Evolutionary conservation across 1,140 invertebrate genomes (phyloP).

Genomic region (Oscheius sp.): DNA sequence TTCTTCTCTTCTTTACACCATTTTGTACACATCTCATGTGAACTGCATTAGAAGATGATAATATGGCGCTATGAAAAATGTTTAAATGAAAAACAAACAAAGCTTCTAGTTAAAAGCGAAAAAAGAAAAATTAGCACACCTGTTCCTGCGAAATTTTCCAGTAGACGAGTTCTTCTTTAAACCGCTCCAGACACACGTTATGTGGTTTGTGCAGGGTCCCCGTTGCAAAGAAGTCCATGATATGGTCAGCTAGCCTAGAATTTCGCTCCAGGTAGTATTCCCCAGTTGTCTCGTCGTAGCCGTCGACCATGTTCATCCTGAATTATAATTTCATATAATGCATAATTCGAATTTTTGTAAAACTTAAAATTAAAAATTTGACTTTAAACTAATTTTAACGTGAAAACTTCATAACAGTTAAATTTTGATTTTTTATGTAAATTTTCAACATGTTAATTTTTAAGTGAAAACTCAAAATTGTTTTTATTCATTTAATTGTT

Average conservation of each 20-base stretch:
- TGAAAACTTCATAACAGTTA: too few species aligned
- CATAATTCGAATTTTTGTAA: not conserved
- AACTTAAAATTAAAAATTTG: not conserved
- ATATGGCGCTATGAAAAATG: too few species aligned
- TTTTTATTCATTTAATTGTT: not conserved
- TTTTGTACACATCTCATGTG: too few species aligned
- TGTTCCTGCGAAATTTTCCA: conserved; percentile 60
- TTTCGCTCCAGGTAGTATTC: conserved; percentile 59
- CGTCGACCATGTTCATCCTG: conserved; percentile 39
- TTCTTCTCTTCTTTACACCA: too few species aligned
- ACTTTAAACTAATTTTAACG: too few species aligned
- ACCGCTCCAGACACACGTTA: conserved; percentile 63
- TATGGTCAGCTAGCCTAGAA: conserved; percentile 48
- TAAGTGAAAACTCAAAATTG: not conserved
- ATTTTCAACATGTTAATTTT: not conserved
- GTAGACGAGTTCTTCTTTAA: conserved; percentile 63
- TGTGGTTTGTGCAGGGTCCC: conserved; percentile 64
- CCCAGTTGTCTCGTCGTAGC: conserved; percentile 41
- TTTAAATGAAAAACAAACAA: too few species aligned
- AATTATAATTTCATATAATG: conserved; percentile 4
- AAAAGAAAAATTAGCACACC: too few species aligned
- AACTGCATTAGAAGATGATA: too few species aligned
- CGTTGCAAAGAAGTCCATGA: conserved; percentile 57
- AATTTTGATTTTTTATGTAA: too few species aligned
- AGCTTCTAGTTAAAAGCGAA: too few species aligned